Percentiles rank a stretch among this genome's conserved stretches.
These are phyloP conservation scores for Silurus lanzhouensis DNA, from an alignment of 2,797 vertebrate species.

Conservation along the genomic window DNA sequence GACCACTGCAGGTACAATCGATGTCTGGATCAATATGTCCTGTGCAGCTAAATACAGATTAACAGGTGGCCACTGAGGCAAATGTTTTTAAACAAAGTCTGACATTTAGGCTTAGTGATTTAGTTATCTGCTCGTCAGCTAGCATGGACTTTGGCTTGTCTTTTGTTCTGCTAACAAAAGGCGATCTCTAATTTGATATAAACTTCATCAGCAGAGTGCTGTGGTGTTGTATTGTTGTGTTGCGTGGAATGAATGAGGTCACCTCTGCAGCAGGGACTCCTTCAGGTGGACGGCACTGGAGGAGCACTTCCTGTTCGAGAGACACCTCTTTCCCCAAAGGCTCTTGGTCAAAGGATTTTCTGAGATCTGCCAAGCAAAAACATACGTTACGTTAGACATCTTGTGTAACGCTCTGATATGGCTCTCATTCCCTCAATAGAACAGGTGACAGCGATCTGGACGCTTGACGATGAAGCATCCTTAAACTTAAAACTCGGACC, in stretches of 20 bases:
- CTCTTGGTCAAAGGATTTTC: slow-evolving; percentile 97
- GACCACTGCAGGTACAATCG: slow-evolving; percentile 50
- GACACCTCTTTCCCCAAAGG: slow-evolving; percentile 97
- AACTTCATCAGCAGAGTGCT: slow-evolving; percentile 66
- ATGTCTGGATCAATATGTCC: slow-evolving; percentile 51
- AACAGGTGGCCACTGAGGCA: slow-evolving; percentile 54
- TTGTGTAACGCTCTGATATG: background rate
- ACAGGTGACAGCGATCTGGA: background rate
- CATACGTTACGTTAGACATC: slow-evolving; percentile 9
- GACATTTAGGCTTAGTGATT: slow-evolving; percentile 61
- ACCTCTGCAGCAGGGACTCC: slow-evolving; percentile 96
- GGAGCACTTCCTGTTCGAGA: slow-evolving; percentile 93
- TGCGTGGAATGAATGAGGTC: background rate
- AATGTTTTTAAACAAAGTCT: slow-evolving; percentile 66
- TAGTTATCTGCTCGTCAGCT: slow-evolving; percentile 68
- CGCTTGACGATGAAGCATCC: background rate
- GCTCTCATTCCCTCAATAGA: background rate
- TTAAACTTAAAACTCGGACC: background rate
- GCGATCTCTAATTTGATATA: slow-evolving; percentile 69
- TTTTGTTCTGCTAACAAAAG: slow-evolving; percentile 61
- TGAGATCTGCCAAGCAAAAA: slow-evolving; percentile 78
- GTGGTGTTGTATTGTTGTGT: slow-evolving; percentile 4
- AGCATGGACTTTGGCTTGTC: slow-evolving; percentile 66
- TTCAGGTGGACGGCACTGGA: slow-evolving; percentile 98
- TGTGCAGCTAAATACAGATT: slow-evolving; percentile 52